Conservation (phyloP, 2,797 vertebrate genomes). For the Valencia hispanica region DNA sequence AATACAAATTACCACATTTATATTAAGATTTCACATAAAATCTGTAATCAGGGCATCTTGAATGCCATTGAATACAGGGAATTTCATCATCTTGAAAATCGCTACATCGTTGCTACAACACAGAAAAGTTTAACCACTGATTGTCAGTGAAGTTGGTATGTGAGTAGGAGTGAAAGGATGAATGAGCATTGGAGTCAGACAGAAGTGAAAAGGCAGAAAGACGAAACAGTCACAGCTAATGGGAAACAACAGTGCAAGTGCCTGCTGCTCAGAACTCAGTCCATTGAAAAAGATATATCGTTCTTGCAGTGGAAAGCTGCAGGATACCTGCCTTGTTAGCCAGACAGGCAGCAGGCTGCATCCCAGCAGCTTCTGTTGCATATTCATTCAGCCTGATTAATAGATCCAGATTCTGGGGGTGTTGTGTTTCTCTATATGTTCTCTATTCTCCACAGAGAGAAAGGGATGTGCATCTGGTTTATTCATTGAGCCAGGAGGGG, state of each 20-base stretch:
- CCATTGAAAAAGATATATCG: conserved; percentile 51
- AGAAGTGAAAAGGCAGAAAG: conserved; percentile 30
- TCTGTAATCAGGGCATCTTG: background rate
- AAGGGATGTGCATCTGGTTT: conserved; percentile 37
- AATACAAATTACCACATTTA: background rate
- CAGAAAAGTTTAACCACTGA: conserved; percentile 18
- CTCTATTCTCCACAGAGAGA: conserved; percentile 10
- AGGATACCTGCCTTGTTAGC: conserved; percentile 64
- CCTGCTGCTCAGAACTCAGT: conserved; percentile 56
- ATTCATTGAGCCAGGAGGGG: conserved; percentile 34
- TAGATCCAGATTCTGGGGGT: conserved; percentile 49
- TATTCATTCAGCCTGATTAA: conserved; percentile 73
- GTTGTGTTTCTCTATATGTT: conserved; percentile 50
- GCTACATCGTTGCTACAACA: background rate
- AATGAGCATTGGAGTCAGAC: conserved; percentile 32
- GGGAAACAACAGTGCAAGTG: conserved; percentile 33
- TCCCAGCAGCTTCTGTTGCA: conserved; percentile 62
- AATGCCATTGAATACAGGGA: background rate
- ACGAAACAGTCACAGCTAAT: conserved; percentile 38
- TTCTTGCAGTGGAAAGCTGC: conserved; percentile 51
- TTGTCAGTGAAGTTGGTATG: conserved; percentile 28
- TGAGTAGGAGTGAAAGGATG: conserved; percentile 27
- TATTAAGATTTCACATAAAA: background rate
- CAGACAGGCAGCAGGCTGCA: conserved; percentile 59
- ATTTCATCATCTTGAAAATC: background rate